These are phyloP conservation scores for Drosophila melanica DNA, from an alignment of 1,140 invertebrate genomes.

Conservation along the genomic window DNA sequence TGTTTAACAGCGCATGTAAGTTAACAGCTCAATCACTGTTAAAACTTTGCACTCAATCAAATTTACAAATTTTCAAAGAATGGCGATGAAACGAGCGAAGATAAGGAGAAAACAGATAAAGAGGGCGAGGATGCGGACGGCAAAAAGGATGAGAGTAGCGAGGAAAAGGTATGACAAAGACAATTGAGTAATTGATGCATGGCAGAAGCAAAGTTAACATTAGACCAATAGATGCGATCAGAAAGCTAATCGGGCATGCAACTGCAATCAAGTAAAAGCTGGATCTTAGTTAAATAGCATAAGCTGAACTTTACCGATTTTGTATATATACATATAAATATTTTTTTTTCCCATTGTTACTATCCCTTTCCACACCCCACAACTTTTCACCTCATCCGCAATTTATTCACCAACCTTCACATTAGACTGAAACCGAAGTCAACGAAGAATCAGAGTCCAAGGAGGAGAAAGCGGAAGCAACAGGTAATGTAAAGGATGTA, in stretches of 20 bases:
- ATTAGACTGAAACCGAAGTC: constrained; percentile 61
- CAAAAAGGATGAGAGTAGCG: constrained; percentile 46
- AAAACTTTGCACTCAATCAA: constrained; percentile 20
- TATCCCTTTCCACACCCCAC: constrained; percentile 7
- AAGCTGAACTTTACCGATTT: constrained; percentile 21
- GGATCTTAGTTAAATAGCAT: constrained; percentile 19
- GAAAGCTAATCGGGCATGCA: constrained; percentile 60
- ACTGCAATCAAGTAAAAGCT: constrained; percentile 9
- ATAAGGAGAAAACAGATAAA: constrained; percentile 52
- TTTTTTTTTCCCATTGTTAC: constrained; percentile 42
- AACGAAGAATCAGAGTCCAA: constrained; percentile 52
- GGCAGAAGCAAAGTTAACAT: constrained; percentile 37
- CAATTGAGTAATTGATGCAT: constrained; percentile 34
- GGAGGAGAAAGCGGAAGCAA: constrained; percentile 42
- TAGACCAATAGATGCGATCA: constrained; percentile 33
- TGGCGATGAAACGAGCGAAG: constrained; percentile 35
- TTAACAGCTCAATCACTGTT: constrained; percentile 22
- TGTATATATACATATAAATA: constrained; percentile 63
- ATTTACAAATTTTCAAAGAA: constrained; percentile 42
- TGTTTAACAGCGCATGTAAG: constrained; percentile 44
- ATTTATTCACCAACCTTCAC: constrained; percentile 9
- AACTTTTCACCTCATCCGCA: constrained; percentile 27
- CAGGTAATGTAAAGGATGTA: constrained; percentile 55
- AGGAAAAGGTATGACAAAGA: constrained; percentile 63
- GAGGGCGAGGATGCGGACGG: constrained; percentile 27